phyloP scores from a whole-genome alignment of 2,113 vertebrate species.

The Turdus rufiventris region DNA sequence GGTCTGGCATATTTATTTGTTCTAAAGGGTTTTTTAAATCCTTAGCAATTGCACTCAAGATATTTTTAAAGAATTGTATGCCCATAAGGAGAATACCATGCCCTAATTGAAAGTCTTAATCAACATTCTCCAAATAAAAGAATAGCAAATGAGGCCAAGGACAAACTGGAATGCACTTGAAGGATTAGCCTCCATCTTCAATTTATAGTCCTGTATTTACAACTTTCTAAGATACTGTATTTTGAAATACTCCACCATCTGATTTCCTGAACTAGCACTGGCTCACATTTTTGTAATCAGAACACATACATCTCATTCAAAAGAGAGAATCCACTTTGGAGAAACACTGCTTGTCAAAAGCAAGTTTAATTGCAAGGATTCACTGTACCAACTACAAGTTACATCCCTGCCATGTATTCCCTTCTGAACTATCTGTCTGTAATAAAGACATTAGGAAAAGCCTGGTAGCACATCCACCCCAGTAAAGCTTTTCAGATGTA shows the following conservation, averaged over 20 bases:
- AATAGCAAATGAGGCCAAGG: constrained; percentile 46
- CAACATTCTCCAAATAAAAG: constrained; percentile 4
- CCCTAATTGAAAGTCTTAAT: constrained; percentile 47
- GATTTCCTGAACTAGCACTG: neutral
- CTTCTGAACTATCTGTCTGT: neutral
- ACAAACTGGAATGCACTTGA: neutral
- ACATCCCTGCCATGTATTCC: neutral
- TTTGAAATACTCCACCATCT: neutral
- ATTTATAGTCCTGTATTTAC: neutral
- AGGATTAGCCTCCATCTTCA: neutral
- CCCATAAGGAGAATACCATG: constrained; percentile 21
- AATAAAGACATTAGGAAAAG: neutral
- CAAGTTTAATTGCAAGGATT: neutral
- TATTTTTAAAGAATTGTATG: constrained; percentile 26
- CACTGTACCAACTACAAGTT: neutral
- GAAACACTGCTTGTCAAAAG: neutral
- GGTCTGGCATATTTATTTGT: neutral
- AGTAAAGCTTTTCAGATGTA: neutral
- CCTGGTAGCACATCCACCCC: neutral
- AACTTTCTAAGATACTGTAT: neutral
- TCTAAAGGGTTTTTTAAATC: constrained; percentile 10
- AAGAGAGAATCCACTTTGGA: neutral
- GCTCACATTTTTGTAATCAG: neutral
- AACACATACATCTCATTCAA: neutral
- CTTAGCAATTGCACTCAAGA: neutral